Conservation (phyloP, 2,888 invertebrate genomes). For the Xanthorhoe designata region DNA sequence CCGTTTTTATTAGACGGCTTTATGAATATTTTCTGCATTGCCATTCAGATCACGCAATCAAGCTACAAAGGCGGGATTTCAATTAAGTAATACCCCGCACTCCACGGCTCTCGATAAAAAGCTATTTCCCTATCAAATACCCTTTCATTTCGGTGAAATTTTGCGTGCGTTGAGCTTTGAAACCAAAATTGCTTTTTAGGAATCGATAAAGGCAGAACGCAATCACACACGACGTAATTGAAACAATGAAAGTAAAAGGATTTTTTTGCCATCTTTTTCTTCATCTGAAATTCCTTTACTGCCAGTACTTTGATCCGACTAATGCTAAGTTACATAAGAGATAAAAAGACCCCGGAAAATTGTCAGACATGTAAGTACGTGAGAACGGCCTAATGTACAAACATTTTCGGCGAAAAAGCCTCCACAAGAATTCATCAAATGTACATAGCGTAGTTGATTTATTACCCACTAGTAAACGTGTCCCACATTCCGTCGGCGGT, state of each 20-base stretch:
- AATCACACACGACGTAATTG: conserved; percentile 47
- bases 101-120: conserved; percentile 37
- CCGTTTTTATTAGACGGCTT: neutral
- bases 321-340: conserved; percentile 1
- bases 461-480: conserved; percentile 26
- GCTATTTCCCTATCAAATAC: conserved; percentile 55
- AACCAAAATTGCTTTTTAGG: conserved; percentile 63
- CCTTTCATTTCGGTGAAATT: conserved; percentile 61
- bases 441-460: conserved; percentile 27
- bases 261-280: neutral
- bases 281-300: neutral
- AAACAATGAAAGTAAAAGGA: conserved; percentile 45
- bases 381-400: neutral
- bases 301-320: neutral
- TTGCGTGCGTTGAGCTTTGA: conserved; percentile 52
- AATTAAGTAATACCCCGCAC: conserved; percentile 14
- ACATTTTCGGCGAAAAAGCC: conserved; percentile 6
- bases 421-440: conserved; percentile 13
- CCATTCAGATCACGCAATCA: conserved; percentile 22
- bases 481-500: conserved; percentile 24
- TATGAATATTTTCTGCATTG: conserved; percentile 8
- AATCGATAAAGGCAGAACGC: conserved; percentile 42
- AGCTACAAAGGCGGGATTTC: conserved; percentile 24
- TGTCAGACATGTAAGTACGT: neutral
- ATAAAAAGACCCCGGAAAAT: neutral